Base-by-base conservation (phyloP, 2,888 invertebrate genomes). In the Cerceris ruficornis region DNA sequence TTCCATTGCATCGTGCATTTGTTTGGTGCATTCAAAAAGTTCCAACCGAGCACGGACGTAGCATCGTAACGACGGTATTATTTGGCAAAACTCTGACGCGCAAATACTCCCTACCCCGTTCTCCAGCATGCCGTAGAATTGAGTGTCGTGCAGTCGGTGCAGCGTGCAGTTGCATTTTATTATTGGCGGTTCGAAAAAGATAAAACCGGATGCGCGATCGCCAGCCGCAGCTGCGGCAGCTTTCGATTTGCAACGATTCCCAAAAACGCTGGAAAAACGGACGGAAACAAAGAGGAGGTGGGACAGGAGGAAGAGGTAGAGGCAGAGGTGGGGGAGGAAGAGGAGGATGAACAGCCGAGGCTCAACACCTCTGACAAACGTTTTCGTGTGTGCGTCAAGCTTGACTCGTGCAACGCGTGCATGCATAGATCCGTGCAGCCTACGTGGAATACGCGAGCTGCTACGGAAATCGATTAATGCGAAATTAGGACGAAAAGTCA, bases 401-500 rank as follows among this genome's bases (percentile, higher is more conserved):
- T 11, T 8, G 5, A 46, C 46, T 61, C 60, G 49, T 57, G 50
- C 50, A 52, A 55, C 81, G 69, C 82, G 66, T 71, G 68, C 52
- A 78, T 50, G 62, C 73, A 28, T 28, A 28, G 28, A 28, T 28
- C 28, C 28, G 28, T 28, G 28, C 9, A 46, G 11, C 46, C 46
- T 52, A 69, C 70, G 52, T 1, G 1, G 11, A 11, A 11, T 68
- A 64, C 57, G 65, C 67, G 54, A 66, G 61, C 60, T 54, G 73
- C 42, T 54, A 65, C 55, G 55, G 41, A 75, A 83, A 84, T 84
- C 84, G 78, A 85, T 84, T 81, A 85, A 72, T 57, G 75, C 72
- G 75, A 62, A 84, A 85, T 85, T 84, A 81, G 84, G 81, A 73
- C 78, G 83, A 77, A 81, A 74, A 85, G 83, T 85, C 83, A 77